Base-by-base conservation (phyloP, 1,140 invertebrate genomes). In the Drosophila repletoides region DNA sequence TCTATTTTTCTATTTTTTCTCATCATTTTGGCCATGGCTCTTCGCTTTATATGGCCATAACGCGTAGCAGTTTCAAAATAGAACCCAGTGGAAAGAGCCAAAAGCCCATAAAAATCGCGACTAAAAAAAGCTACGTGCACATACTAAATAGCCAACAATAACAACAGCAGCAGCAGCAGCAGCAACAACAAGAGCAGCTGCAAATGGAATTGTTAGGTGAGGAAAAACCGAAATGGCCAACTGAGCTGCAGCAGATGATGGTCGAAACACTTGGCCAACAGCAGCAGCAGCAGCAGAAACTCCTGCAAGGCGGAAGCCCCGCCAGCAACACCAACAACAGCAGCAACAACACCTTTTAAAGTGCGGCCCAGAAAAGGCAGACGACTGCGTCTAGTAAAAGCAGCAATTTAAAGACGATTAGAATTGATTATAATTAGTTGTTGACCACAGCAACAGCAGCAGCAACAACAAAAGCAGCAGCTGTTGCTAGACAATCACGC, bases 351-450 rank as follows among this genome's bases (percentile, higher is more conserved):
- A 83, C 77, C 77, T 73, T 81, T 81, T 83, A 73, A 53, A 81
- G 77, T 65, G 49, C 69, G 64, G 63, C 49, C 79, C 77, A 84
- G 64, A 83, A 83, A 83, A 70, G 69, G 79, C 45, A 76, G 59
- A n/a, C 40, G 58, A 64, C 14, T 33, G 19, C 43, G 15, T 33
- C 53, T 59, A 48, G 52, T 75, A 56, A 72, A 59, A 74, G 75
- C 68, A 76, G 77, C 77, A 88, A 83, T 88, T 86, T 88, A 79
- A 83, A 86, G 74, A 36, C 80, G 69, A 88, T 88, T 88, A 86
- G 86, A 88, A 88, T 88, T 88, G 86, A 88, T 88, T 86, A 67
- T 87, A 88, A 88, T 88, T 88, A 86, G 73, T 73, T 75, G 45
- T 28, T 52, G 48, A 53, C 48, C 52, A 66, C 53, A 61, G 45